Evolutionary conservation across 2,113 vertebrate species (phyloP).

Genomic region (Spilogale gracilis): DNA sequence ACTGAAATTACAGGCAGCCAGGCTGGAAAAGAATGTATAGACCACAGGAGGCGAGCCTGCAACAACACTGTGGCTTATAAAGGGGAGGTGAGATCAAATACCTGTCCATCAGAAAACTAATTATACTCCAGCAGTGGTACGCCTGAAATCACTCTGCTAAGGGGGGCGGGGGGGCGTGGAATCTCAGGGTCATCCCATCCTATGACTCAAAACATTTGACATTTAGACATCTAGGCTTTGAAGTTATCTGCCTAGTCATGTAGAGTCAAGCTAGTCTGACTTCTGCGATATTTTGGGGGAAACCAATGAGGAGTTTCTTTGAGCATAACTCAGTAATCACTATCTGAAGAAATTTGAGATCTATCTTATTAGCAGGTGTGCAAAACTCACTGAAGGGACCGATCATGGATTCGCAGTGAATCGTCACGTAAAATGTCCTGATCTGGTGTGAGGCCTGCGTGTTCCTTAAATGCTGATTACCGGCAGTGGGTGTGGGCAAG

Average conservation of each 20-base stretch:
- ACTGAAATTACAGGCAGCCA: not conserved
- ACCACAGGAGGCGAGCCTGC: not conserved
- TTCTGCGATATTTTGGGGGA: not conserved
- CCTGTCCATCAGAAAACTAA: rapidly evolving
- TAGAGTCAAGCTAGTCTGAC: not conserved
- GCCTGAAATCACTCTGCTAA: rapidly evolving
- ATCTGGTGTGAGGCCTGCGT: rapidly evolving
- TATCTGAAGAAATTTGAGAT: rapidly evolving
- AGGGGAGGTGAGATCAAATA: rapidly evolving
- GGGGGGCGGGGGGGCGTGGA: not conserved
- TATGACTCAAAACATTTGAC: not conserved
- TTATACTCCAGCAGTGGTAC: rapidly evolving
- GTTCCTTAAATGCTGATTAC: not conserved
- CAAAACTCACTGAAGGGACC: rapidly evolving
- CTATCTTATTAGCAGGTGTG: rapidly evolving
- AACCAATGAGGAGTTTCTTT: not conserved
- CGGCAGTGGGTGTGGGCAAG: rapidly evolving
- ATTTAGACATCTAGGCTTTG: not conserved
- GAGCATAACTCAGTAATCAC: rapidly evolving
- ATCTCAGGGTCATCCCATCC: not conserved
- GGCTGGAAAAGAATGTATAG: rapidly evolving
- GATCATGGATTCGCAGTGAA: rapidly evolving
- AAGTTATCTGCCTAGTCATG: rapidly evolving
- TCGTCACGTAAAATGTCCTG: rapidly evolving
- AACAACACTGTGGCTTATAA: rapidly evolving